Evolutionary conservation across 2,888 invertebrate species (phyloP), one percentile per base, ranked within the genome.

Genomic region (Bombyx huttoni): DNA sequence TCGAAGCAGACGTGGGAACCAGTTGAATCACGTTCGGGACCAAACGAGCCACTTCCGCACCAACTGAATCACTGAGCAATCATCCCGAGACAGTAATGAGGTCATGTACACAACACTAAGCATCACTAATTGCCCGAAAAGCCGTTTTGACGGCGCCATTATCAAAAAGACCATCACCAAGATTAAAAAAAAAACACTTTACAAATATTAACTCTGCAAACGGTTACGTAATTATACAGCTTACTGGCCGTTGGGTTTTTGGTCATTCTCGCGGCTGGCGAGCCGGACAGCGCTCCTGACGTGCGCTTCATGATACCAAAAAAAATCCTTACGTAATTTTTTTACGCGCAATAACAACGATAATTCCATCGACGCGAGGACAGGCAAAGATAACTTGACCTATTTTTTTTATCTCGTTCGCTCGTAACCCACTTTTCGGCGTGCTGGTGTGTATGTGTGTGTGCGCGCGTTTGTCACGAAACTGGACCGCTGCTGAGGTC

Each of bases 301-400:
- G 40, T 40, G 7, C 12, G 40, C 7, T 64, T 54, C 54, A 24
- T 5, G 54, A 48, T 49, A 48, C 50, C 24, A 50, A 51, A 40
- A 51, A 40, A 40, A 40, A 40, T 40, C 51, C 60, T 83, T 84
- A 76, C 76, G 76, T 81, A 84, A 86, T 66, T 70, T 75, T 81
- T 81, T 78, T 63, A 80, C 73, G 75, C 83, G 82, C 79, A 83
- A 80, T 83, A 84, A 69, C 72, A 70, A 58, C 69, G 84, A 82
- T 85, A 84, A 83, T 86, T 84, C 79, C 82, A 81, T 79, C 73
- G 79, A 61, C 70, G 69, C 86, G 88, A 88, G 88, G 88, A 87
- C 88, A 76, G 71, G 69, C 71, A 64, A 82, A 86, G 88, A 88
- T 87, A 85, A 85, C 87, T 88, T 88, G 88, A 87, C 88, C 88